Evolutionary conservation across 2,113 vertebrate genomes (phyloP).

Genomic region (Gasterosteus aculeatus): DNA sequence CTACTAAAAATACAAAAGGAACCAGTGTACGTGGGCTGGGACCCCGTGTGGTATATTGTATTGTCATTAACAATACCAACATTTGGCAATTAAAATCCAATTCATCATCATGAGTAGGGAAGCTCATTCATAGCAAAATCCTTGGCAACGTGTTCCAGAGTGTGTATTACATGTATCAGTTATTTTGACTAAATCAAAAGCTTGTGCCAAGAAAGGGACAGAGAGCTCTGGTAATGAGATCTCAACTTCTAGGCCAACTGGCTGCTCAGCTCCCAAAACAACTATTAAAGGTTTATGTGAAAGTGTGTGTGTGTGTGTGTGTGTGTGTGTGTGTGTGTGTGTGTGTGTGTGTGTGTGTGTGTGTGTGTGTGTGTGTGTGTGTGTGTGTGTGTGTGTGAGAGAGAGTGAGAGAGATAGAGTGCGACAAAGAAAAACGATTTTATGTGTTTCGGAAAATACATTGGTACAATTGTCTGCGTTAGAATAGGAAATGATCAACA

Average conservation of each 20-base stretch:
- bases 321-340: background rate
- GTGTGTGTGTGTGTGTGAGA: background rate
- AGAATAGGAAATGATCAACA: slow-evolving; percentile 58
- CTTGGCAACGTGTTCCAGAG: slow-evolving; percentile 16
- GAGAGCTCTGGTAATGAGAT: slow-evolving; percentile 38
- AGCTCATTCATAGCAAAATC: slow-evolving; percentile 29
- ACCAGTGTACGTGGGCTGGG: background rate
- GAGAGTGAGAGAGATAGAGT: background rate
- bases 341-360: background rate
- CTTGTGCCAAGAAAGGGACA: slow-evolving; percentile 28
- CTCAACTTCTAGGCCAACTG: slow-evolving; percentile 33
- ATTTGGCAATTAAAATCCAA: slow-evolving; percentile 48
- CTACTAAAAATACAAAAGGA: slow-evolving; percentile 4
- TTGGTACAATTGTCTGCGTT: slow-evolving; percentile 39
- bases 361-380: background rate
- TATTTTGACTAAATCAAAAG: slow-evolving; percentile 42
- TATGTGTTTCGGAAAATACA: slow-evolving; percentile 18
- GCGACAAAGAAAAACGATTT: slow-evolving; percentile 6
- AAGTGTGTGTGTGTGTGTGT: background rate
- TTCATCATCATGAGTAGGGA: slow-evolving; percentile 20
- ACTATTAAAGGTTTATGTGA: slow-evolving; percentile 14
- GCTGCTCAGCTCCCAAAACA: slow-evolving; percentile 16
- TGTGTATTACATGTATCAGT: slow-evolving; percentile 35
- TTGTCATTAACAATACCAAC: slow-evolving; percentile 33
- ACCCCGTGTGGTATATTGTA: slow-evolving; percentile 31